phyloP scores from a whole-genome alignment of 2,113 vertebrate genomes.

The Alectura lathami region DNA sequence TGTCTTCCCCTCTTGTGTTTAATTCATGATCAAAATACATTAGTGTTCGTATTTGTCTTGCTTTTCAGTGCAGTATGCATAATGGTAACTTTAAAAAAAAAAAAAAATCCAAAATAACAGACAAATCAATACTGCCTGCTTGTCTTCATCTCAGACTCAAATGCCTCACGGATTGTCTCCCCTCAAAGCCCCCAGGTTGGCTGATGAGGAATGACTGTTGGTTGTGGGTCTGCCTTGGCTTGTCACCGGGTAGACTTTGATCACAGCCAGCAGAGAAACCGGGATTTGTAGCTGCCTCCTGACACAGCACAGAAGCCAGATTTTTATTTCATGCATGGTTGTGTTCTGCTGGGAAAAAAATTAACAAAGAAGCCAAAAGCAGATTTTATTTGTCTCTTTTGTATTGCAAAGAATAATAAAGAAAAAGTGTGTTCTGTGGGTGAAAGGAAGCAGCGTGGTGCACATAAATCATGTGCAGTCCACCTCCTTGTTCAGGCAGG shows the following conservation, averaged over 20 bases:
- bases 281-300: not conserved
- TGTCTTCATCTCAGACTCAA: not conserved
- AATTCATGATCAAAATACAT: conserved; percentile 41
- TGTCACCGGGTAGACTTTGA: not conserved
- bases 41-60: not conserved
- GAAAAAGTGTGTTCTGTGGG: not conserved
- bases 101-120: not conserved
- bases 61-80: not conserved
- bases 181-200: not conserved
- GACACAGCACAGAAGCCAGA: not conserved
- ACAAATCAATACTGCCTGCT: not conserved
- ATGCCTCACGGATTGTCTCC: not conserved
- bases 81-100: not conserved
- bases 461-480: fast-evolving
- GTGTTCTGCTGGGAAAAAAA: not conserved
- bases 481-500: not conserved
- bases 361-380: not conserved
- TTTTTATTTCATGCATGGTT: not conserved
- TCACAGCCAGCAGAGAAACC: not conserved
- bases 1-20: not conserved
- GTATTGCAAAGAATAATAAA: not conserved
- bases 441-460: not conserved
- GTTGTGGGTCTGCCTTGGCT: not conserved
- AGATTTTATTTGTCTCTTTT: not conserved
- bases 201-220: not conserved